phyloP scores from a whole-genome alignment of 2,113 vertebrate species.

The Tautogolabrus adspersus region DNA sequence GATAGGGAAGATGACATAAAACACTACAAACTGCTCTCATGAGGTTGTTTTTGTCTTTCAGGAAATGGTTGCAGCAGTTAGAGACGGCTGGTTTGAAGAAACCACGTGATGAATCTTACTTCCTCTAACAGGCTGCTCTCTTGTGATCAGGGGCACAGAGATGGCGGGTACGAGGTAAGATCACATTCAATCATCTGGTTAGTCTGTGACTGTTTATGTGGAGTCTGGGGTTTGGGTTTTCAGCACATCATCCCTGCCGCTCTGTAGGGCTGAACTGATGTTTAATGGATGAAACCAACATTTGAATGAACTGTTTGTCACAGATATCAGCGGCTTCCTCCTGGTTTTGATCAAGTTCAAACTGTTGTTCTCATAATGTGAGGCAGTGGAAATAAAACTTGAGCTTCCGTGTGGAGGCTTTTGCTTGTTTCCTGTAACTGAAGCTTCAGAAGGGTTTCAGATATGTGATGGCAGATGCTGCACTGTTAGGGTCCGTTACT shows the following conservation, averaged over 20 bases:
- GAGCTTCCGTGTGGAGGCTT: conserved; percentile 50
- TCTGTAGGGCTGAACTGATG: neutral
- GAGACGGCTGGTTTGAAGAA: conserved; percentile 49
- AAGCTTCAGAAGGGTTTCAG: neutral
- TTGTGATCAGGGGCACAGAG: conserved; percentile 30
- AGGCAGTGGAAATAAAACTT: neutral
- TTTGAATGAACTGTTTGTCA: too few species aligned
- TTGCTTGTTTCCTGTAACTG: conserved; percentile 67
- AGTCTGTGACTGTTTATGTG: neutral
- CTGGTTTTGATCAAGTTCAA: neutral
- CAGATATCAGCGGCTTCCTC: neutral
- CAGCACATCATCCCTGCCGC: too few species aligned
- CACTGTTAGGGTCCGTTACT: neutral
- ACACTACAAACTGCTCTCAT: conserved; percentile 1
- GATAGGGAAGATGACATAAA: too few species aligned
- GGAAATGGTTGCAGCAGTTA: conserved; percentile 60
- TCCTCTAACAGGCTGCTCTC: conserved; percentile 66
- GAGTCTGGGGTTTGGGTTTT: neutral
- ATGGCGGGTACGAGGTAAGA: conserved; percentile 73
- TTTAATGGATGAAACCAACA: neutral
- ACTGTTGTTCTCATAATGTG: neutral
- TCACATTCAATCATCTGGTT: neutral
- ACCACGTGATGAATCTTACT: conserved; percentile 69
- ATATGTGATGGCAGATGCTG: neutral
- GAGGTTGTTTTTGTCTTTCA: conserved; percentile 26